These are phyloP conservation scores for Amphipyra tragopoginis DNA, from an alignment of 2,888 invertebrate genomes.

Conservation along the genomic window DNA sequence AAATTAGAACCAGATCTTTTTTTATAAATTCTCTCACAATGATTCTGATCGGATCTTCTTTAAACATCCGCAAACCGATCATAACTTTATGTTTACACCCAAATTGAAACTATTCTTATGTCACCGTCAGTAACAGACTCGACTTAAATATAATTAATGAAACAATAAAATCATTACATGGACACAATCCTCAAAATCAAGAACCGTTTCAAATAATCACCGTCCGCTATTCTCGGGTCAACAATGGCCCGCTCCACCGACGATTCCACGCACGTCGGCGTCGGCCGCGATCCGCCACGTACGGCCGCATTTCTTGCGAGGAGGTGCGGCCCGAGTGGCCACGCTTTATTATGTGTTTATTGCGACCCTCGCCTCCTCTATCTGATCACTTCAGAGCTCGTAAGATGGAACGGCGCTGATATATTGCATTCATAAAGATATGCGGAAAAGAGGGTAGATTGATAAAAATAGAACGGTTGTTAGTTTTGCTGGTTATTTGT, in stretches of 20 bases:
- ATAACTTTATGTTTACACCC: too few relatives aligned
- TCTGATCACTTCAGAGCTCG: slow-evolving; percentile 72
- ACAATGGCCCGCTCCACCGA: slow-evolving; percentile 26
- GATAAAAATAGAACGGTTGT: slow-evolving; percentile 51
- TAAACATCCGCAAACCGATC: too few relatives aligned
- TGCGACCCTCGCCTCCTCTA: slow-evolving; percentile 69
- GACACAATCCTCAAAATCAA: slow-evolving; percentile 25
- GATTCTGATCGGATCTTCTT: too few relatives aligned
- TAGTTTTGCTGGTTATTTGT: slow-evolving; percentile 40
- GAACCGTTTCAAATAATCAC: slow-evolving; percentile 38
- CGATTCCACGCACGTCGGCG: slow-evolving; percentile 55
- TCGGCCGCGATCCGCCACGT: slow-evolving; percentile 49
- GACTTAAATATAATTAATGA: too few relatives aligned
- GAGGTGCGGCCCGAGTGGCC: slow-evolving; percentile 58
- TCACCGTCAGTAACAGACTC: too few relatives aligned
- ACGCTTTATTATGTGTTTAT: slow-evolving; percentile 80
- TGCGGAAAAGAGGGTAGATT: slow-evolving; percentile 47
- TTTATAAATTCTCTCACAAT: too few relatives aligned
- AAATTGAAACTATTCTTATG: too few relatives aligned
- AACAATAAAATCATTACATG: neutral
- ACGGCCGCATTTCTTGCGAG: slow-evolving; percentile 58
- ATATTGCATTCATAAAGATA: slow-evolving; percentile 61
- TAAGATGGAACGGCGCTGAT: slow-evolving; percentile 64
- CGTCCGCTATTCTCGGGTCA: slow-evolving; percentile 29
- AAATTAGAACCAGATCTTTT: too few relatives aligned